Percentiles rank a stretch among this genome's conserved stretches.
Evolutionary conservation across 2,113 vertebrate species (phyloP).

Genomic region (Marmota flaviventris): DNA sequence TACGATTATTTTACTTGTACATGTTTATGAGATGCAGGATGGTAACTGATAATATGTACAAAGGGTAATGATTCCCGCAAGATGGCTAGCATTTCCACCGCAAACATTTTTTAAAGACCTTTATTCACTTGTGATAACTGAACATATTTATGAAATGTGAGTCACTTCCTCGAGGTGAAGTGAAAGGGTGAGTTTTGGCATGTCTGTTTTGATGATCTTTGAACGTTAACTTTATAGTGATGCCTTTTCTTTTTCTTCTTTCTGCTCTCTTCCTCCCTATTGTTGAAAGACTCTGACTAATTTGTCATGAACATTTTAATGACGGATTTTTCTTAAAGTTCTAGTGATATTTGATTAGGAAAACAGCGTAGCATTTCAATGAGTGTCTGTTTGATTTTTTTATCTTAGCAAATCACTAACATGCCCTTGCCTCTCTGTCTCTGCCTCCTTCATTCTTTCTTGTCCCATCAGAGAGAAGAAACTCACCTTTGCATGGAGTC

Average conservation of each 20-base stretch:
- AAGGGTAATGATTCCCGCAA: neutral
- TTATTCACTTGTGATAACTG: neutral
- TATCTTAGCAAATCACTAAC: neutral
- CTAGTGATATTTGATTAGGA: neutral
- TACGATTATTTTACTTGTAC: neutral
- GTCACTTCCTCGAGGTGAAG: neutral
- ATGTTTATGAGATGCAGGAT: neutral
- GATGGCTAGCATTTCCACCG: neutral
- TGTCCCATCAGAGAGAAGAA: constrained; percentile 76
- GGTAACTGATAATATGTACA: neutral
- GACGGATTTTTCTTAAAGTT: neutral
- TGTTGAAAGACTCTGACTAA: neutral
- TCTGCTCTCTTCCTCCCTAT: neutral
- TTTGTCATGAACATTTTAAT: neutral
- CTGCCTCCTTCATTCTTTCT: constrained; percentile 70
- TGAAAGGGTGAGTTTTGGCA: neutral
- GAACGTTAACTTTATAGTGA: neutral
- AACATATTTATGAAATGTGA: neutral
- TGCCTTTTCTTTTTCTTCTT: neutral
- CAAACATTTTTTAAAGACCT: neutral
- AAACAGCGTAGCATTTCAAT: neutral
- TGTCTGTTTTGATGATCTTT: neutral
- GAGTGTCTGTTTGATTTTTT: neutral
- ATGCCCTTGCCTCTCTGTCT: neutral
- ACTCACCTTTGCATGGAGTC: constrained; percentile 65